These are phyloP conservation scores for Drosophila mayaguana DNA, from an alignment of 2,888 invertebrate genomes.

Conservation along the genomic window DNA sequence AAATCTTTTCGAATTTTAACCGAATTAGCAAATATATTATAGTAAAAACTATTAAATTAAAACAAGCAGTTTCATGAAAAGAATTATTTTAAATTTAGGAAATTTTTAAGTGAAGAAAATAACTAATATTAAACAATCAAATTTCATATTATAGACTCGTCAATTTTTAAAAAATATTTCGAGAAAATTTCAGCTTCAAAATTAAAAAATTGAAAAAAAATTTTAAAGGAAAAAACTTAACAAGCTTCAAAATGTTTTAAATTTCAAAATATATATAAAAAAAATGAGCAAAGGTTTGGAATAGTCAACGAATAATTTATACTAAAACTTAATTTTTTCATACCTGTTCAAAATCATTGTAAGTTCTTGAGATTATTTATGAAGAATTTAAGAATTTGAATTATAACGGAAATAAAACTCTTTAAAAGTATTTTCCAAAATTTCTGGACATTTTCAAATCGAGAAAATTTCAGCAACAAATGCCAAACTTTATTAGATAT, in stretches of 20 bases:
- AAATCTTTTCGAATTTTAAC: conserved; percentile 7
- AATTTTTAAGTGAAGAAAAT: too few species aligned
- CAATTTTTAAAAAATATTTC: too few species aligned
- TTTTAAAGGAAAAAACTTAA: too few species aligned
- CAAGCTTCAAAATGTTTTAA: not conserved
- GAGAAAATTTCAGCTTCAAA: too few species aligned
- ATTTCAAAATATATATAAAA: not conserved
- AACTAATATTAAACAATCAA: too few species aligned
- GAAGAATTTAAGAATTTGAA: not conserved
- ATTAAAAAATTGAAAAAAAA: not conserved
- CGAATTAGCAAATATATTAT: too few species aligned
- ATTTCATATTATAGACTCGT: too few species aligned
- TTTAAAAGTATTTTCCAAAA: not conserved
- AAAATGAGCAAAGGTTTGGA: not conserved
- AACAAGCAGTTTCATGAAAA: not conserved
- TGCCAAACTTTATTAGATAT: not conserved
- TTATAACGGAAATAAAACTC: not conserved
- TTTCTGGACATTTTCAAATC: not conserved
- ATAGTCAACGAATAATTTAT: not conserved
- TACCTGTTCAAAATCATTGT: not conserved
- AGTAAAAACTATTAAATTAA: not conserved
- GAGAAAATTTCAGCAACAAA: conserved; percentile 26
- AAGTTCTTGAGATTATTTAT: not conserved
- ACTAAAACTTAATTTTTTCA: not conserved
- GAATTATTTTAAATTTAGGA: not conserved